Conservation (phyloP, 2,888 invertebrate species). For the Trypoxylon attenuatum region DNA sequence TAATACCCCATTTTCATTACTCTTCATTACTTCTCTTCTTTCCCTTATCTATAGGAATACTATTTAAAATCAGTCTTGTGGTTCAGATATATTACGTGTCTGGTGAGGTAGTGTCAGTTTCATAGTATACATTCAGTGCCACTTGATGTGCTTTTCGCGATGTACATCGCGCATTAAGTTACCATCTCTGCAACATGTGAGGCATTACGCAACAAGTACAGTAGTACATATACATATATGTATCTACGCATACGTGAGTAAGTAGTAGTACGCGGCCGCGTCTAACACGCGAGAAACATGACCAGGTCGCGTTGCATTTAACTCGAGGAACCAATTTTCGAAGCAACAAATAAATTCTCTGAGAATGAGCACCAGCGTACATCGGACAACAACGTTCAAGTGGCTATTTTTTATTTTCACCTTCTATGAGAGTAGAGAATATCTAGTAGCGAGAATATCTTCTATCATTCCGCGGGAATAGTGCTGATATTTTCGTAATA, state of each 20-base stretch:
- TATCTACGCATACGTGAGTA: background rate
- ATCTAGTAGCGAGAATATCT: constrained; percentile 49
- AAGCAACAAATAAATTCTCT: background rate
- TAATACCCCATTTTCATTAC: constrained; percentile 29
- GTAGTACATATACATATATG: background rate
- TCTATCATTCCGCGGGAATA: constrained; percentile 36
- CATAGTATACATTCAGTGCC: constrained; percentile 71
- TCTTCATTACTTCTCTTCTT: constrained; percentile 22
- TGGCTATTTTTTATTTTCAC: constrained; percentile 34
- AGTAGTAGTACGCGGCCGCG: no score
- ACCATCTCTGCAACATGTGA: background rate
- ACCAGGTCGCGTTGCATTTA: no score
- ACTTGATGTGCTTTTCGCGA: constrained; percentile 41
- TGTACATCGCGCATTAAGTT: constrained; percentile 6
- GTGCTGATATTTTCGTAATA: constrained; percentile 37
- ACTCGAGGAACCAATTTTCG: background rate
- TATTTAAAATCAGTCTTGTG: constrained; percentile 75
- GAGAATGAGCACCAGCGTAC: background rate
- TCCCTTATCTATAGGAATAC: constrained; percentile 68
- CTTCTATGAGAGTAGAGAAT: constrained; percentile 37
- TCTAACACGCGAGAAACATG: no score
- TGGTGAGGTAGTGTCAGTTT: constrained; percentile 74
- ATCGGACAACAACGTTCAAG: constrained; percentile 24
- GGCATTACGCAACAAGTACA: background rate
- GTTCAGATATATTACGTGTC: constrained; percentile 73